phyloP scores from a whole-genome alignment of 2,888 invertebrate genomes.

The Drosophila pseudotalamancana region DNA sequence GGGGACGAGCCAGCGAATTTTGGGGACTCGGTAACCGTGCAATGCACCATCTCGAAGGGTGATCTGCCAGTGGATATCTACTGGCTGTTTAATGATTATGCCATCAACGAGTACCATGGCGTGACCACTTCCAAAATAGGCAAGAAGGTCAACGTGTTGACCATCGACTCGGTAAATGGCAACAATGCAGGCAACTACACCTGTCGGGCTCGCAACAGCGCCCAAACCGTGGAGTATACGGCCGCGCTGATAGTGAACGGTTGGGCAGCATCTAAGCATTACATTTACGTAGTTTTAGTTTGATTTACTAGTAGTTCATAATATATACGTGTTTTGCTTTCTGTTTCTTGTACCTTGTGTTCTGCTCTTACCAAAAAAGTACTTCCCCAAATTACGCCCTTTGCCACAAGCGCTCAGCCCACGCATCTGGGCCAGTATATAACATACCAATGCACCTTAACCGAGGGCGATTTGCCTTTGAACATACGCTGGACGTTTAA shows the following conservation, averaged over 20 bases:
- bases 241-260: conserved; percentile 86
- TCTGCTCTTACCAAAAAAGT: conserved; percentile 47
- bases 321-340: conserved; percentile 13
- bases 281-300: conserved; percentile 8
- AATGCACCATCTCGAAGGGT: conserved; percentile 88
- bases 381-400: conserved; percentile 85
- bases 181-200: conserved; percentile 87
- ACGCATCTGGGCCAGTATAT: conserved; percentile 87
- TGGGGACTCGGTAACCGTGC: conserved; percentile 87
- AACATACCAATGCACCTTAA: conserved; percentile 87
- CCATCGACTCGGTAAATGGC: conserved; percentile 86
- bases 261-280: conserved; percentile 57
- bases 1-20: conserved; percentile 87
- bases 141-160: conserved; percentile 86
- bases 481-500: conserved; percentile 87
- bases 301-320: conserved; percentile 6
- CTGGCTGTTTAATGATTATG: conserved; percentile 88
- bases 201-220: conserved; percentile 86
- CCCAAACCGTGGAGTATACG: conserved; percentile 85
- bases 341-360: conserved; percentile 17
- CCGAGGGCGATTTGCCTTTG: conserved; percentile 88
- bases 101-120: conserved; percentile 86
- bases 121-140: conserved; percentile 85
- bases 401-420: conserved; percentile 87
- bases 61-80: conserved; percentile 88